phyloP scores from a whole-genome alignment of 1,140 invertebrate genomes.

The Drosophila asahinai region DNA sequence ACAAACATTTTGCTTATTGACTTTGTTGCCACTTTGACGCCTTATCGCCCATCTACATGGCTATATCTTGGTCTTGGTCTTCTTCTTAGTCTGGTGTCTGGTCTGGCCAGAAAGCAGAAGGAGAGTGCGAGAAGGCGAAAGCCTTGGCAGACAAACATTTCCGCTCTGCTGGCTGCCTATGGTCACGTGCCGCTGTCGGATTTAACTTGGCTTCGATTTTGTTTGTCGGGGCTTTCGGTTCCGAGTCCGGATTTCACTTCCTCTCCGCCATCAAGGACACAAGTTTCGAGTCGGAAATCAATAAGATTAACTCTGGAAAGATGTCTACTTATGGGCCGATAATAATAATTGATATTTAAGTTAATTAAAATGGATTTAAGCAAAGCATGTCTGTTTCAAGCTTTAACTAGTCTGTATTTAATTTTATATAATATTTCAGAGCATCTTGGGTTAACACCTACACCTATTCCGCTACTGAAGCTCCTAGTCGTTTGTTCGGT shows the following conservation, averaged over 20 bases:
- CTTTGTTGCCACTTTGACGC: slow-evolving; percentile 66
- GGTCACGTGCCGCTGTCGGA: slow-evolving; percentile 53
- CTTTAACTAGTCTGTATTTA: not conserved
- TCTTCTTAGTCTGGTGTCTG: slow-evolving; percentile 19
- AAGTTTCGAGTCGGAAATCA: slow-evolving; percentile 31
- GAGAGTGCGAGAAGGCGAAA: not conserved
- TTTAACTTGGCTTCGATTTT: slow-evolving; percentile 46
- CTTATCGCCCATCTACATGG: slow-evolving; percentile 68
- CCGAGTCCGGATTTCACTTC: slow-evolving; percentile 32
- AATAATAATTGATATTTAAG: slow-evolving; percentile 12
- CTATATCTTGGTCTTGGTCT: slow-evolving; percentile 25
- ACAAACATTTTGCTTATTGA: slow-evolving; percentile 59
- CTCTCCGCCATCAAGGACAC: slow-evolving; percentile 40
- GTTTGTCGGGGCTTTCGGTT: slow-evolving; percentile 10
- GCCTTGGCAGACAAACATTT: slow-evolving; percentile 58
- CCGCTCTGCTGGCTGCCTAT: slow-evolving; percentile 55
- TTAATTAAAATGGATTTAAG: not conserved
- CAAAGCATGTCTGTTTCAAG: no score
- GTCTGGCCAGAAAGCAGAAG: slow-evolving; percentile 14
- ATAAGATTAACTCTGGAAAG: slow-evolving; percentile 31
- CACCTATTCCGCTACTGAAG: not conserved
- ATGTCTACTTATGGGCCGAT: not conserved
- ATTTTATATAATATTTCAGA: not conserved
- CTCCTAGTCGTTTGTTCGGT: slow-evolving; percentile 2
- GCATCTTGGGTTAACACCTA: not conserved